phyloP scores from a whole-genome alignment of 2,888 invertebrate genomes.

The Apodemia duryi region DNA sequence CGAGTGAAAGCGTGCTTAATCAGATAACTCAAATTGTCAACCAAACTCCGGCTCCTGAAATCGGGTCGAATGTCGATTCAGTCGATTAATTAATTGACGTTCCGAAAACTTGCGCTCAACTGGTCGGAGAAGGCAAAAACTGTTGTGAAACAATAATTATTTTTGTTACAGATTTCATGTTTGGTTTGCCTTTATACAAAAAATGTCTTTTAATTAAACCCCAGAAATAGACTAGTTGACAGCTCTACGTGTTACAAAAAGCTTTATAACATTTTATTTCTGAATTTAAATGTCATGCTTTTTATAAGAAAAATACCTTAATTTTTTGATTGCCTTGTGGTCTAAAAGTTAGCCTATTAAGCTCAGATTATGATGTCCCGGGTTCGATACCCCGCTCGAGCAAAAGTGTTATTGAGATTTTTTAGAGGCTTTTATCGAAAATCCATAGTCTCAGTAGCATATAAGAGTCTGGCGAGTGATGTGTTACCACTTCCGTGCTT shows the following conservation, averaged over 20 bases:
- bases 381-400: no score
- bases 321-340: no score
- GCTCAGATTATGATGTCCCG: no score
- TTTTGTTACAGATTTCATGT: slow-evolving; percentile 13
- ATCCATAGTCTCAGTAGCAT: no score
- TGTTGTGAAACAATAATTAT: slow-evolving; percentile 53
- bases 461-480: no score
- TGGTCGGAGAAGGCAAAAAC: slow-evolving; percentile 62
- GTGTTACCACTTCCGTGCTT: no score
- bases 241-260: not conserved
- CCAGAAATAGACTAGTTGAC: not conserved
- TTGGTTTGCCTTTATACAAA: not conserved
- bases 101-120: slow-evolving; percentile 67
- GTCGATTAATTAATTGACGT: slow-evolving; percentile 77
- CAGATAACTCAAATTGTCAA: slow-evolving; percentile 79
- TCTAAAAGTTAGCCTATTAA: no score
- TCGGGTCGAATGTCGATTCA: slow-evolving; percentile 78
- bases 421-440: no score
- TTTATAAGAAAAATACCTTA: no score
- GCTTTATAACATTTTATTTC: not conserved
- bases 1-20: slow-evolving; percentile 77
- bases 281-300: no score
- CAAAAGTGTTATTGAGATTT: no score
- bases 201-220: not conserved
- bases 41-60: slow-evolving; percentile 72